Base-by-base conservation (phyloP, 2,888 invertebrate species). In the Strigamia crassipes region DNA sequence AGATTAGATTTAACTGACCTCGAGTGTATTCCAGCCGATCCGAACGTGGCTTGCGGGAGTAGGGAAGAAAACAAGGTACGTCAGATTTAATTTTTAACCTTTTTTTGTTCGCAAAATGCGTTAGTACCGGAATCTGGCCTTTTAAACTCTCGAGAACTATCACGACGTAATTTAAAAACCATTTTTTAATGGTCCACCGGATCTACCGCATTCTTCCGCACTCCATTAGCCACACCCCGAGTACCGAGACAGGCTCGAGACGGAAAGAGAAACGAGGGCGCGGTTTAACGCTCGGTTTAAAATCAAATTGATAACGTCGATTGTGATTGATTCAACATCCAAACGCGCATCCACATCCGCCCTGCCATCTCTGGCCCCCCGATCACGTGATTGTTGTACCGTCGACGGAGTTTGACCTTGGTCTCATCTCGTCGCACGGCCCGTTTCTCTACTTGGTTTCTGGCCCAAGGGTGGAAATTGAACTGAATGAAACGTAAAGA, bases 41-140 rank as follows among this genome's bases (percentile, higher is more conserved):
- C 93, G 0, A 92, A 94, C 85, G 91, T 92, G 1, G 89, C 90
- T 13, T 93, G 93, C 85, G 93, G 93, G 13, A 90, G 90, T 0
- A 88, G 91, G 81, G 93, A 93, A 13, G 93, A 93, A 38, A 91
- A 91, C 82, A 91, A 92, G 90, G 92, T 92, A 86, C 84, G 86
- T 61, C 77, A 27, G 15, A 77, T 81, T 61, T 78, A 8, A 61
- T 23, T 23, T n/a, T 38, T 6, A 31, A 78, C 31, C 15, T 81
- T 66, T 66, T 81, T 73, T 66, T 66, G 66, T 66, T 66, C 27
- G 27, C 66, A 66, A 66, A 66, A 6, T 66, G 12, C 23, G 23
- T 23, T 10, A 13, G 21, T 15, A 31, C 66, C 66, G 51, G n/a
- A 51, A n/a, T 51, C 13, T 51, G 51, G 4, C 51, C 51, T 51